These are phyloP conservation scores for Stenotaenia linearis DNA, from an alignment of 2,888 invertebrate genomes.

Conservation along the genomic window DNA sequence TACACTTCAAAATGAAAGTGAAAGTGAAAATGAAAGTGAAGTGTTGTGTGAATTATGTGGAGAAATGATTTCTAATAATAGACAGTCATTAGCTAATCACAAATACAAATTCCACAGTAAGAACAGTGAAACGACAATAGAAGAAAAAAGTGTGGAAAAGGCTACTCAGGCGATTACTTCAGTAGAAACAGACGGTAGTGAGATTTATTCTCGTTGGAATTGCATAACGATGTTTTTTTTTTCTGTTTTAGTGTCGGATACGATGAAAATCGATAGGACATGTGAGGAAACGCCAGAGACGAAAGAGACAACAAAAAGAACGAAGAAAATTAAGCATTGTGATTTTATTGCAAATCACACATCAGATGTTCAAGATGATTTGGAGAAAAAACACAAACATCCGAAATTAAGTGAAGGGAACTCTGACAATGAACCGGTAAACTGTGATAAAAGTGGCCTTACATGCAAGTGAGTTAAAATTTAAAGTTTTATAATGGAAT, in stretches of 20 bases:
- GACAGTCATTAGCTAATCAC: not conserved
- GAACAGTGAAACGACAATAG: not conserved
- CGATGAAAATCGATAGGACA: too few relatives aligned
- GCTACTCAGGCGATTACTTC: not conserved
- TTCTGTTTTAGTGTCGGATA: too few relatives aligned
- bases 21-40: not conserved
- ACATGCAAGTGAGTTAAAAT: not conserved
- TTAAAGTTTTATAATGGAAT: not conserved
- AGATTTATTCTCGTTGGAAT: too few relatives aligned
- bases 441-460: not conserved
- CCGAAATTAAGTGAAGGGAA: not conserved
- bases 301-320: not conserved
- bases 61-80: not conserved
- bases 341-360: not conserved
- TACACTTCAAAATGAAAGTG: not conserved
- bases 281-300: too few relatives aligned
- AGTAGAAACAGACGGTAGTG: too few relatives aligned
- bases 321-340: not conserved
- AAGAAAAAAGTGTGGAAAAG: not conserved
- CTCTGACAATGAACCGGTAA: not conserved
- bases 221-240: too few relatives aligned
- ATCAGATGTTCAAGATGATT: not conserved
- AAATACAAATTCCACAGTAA: not conserved
- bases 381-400: not conserved
- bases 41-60: not conserved